phyloP scores from a whole-genome alignment of 2,797 vertebrate genomes.

The Crocidura indochinensis region DNA sequence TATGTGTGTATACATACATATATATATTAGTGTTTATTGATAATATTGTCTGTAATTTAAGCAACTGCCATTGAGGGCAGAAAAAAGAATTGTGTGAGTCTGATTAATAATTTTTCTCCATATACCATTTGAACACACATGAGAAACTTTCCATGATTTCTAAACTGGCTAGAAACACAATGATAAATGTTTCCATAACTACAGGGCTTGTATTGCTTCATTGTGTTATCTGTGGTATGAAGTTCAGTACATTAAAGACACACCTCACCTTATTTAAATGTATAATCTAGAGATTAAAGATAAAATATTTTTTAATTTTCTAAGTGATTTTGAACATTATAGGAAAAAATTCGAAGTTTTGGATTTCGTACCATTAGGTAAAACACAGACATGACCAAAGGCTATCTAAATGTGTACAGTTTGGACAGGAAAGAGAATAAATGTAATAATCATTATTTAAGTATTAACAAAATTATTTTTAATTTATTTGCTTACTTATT shows the following conservation, averaged over 20 bases:
- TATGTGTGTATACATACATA: too few species aligned
- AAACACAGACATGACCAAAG: background rate
- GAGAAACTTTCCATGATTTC: background rate
- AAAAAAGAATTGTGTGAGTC: too few species aligned
- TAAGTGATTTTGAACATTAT: background rate
- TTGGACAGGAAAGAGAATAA: background rate
- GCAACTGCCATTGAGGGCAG: too few species aligned
- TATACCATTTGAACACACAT: background rate
- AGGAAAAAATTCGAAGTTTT: background rate
- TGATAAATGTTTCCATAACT: background rate
- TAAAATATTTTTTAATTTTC: background rate
- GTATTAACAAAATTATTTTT: too few species aligned
- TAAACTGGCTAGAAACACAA: conserved; percentile 10
- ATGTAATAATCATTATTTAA: background rate
- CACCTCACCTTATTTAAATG: background rate
- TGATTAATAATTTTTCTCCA: background rate
- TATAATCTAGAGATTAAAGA: background rate
- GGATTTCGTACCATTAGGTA: conserved; percentile 9
- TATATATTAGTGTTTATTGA: too few species aligned
- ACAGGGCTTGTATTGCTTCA: background rate
- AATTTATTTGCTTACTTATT: too few species aligned
- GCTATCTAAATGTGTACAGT: background rate
- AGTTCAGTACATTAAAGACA: background rate
- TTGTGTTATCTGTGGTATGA: background rate
- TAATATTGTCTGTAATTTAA: too few species aligned